These are phyloP conservation scores for Rhodeus uyekii DNA, from an alignment of 2,797 vertebrate species.

Conservation along the genomic window DNA sequence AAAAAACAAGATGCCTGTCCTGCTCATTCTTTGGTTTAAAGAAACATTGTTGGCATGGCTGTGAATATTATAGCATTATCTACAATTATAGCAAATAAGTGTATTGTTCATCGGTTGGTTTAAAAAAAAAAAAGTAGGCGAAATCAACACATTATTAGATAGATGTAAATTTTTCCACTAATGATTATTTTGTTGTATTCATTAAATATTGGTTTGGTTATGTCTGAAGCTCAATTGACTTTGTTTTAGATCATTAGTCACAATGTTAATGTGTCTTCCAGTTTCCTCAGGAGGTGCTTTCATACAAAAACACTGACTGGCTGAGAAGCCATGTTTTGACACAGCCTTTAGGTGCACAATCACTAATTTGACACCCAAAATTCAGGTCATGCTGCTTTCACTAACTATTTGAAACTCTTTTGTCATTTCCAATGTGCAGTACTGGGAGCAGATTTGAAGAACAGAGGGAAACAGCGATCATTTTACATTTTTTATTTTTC, in stretches of 20 bases:
- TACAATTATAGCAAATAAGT: background rate
- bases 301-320: background rate
- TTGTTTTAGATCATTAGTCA: constrained; percentile 3
- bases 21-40: background rate
- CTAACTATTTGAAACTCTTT: background rate
- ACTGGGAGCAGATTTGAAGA: background rate
- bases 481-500: too few species aligned
- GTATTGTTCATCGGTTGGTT: background rate
- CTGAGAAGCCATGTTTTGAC: too few species aligned
- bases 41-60: background rate
- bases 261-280: background rate
- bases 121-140: background rate
- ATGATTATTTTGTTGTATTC: background rate
- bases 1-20: background rate
- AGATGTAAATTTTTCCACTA: background rate
- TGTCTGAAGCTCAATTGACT: background rate
- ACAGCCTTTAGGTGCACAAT: background rate
- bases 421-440: background rate
- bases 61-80: background rate
- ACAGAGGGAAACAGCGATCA: background rate
- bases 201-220: background rate
- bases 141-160: background rate
- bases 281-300: background rate
- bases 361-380: background rate
- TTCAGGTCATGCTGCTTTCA: background rate